Evolutionary conservation across 2,797 vertebrate species (phyloP).

Genomic region (Arremon brunneinucha): DNA sequence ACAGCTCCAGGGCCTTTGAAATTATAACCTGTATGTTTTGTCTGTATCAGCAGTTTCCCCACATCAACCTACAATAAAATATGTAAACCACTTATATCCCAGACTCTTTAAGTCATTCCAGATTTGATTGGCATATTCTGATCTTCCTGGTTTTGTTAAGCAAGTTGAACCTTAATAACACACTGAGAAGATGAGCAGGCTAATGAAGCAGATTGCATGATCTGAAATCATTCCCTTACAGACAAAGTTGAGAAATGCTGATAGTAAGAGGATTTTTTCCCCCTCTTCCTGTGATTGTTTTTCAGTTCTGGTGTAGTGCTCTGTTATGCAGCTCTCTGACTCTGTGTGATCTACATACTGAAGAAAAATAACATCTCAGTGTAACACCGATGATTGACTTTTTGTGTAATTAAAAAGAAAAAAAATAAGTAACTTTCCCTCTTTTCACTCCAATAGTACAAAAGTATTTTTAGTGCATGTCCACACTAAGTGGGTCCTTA

Average conservation of each 20-base stretch:
- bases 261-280: not conserved
- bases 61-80: not conserved
- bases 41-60: conserved; percentile 18
- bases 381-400: not conserved
- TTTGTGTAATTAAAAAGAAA: not conserved
- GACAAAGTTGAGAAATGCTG: not conserved
- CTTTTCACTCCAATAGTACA: not conserved
- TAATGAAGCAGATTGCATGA: conserved; percentile 10
- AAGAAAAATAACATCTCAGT: not conserved
- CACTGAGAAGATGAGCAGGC: not conserved
- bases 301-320: not conserved
- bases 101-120: not conserved
- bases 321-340: not conserved
- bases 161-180: conserved; percentile 5
- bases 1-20: conserved; percentile 39
- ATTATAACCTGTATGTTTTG: conserved; percentile 9
- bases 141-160: conserved; percentile 34
- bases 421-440: not conserved
- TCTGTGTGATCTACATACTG: not conserved
- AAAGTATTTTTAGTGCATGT: not conserved
- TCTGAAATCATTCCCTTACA: not conserved
- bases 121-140: conserved; percentile 32
- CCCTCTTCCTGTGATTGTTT: not conserved
- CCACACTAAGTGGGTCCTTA: not conserved
- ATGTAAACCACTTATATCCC: conserved; percentile 7